phyloP scores from a whole-genome alignment of 2,113 vertebrate genomes.

The Nannospalax galili region DNA sequence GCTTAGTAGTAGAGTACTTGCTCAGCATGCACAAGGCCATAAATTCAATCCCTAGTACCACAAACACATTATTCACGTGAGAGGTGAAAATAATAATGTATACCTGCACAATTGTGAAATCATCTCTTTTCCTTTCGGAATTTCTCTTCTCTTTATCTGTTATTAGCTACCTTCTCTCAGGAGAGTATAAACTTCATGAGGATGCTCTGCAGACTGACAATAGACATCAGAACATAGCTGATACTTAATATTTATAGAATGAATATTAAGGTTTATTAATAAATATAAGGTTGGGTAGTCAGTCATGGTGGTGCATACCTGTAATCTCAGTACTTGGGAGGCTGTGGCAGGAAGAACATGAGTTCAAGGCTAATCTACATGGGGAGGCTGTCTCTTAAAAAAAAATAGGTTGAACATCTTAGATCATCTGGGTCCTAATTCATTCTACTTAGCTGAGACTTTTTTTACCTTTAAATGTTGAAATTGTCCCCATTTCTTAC shows the following conservation, averaged over 20 bases:
- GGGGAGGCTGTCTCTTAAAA: background rate
- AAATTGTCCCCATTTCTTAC: constrained; percentile 9
- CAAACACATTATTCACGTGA: background rate
- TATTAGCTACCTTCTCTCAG: constrained; percentile 12
- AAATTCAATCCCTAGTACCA: background rate
- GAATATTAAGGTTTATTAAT: constrained; percentile 20
- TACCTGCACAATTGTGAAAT: background rate
- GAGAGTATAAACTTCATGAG: background rate
- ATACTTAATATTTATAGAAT: background rate
- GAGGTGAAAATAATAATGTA: background rate
- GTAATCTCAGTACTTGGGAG: background rate
- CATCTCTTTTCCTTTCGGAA: constrained; percentile 35
- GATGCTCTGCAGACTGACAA: background rate
- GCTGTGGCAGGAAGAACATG: background rate
- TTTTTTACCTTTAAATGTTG: background rate
- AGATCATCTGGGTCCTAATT: constrained; percentile 17
- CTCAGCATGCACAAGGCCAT: background rate
- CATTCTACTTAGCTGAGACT: constrained; percentile 13
- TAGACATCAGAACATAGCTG: background rate
- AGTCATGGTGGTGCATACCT: background rate
- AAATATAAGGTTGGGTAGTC: background rate
- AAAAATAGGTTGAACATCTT: background rate
- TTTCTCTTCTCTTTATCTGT: constrained; percentile 52
- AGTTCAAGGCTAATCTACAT: background rate
- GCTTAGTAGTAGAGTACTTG: background rate